Percentiles rank a stretch among this genome's conserved stretches.
These are phyloP conservation scores for Amia ocellicauda DNA, from an alignment of 2,113 vertebrate species.

Conservation along the genomic window DNA sequence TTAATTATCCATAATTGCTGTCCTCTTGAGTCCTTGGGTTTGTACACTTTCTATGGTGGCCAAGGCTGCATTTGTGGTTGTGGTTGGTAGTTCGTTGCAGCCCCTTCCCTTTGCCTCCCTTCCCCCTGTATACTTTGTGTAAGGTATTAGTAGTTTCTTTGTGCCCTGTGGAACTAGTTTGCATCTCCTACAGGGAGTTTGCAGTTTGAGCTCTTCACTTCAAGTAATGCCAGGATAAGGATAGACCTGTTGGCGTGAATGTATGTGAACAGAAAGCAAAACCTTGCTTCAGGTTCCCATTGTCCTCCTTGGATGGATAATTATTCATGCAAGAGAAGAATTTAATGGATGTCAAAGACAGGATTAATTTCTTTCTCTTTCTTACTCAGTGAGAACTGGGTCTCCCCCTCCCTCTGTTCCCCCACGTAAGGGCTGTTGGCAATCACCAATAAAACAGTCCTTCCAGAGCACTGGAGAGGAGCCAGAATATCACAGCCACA, in stretches of 20 bases:
- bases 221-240: too few relatives aligned
- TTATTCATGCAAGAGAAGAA: slow-evolving; percentile 22
- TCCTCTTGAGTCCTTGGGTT: not conserved
- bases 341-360: slow-evolving; percentile 20
- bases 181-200: not conserved
- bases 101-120: too few relatives aligned
- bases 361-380: slow-evolving; percentile 23
- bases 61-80: not conserved
- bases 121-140: too few relatives aligned
- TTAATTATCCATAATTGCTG: not conserved
- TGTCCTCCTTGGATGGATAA: slow-evolving; percentile 10
- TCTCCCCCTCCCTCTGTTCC: not conserved
- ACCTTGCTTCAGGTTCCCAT: not conserved
- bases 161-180: not conserved
- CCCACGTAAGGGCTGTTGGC: not conserved
- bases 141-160: too few relatives aligned
- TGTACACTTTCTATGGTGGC: not conserved
- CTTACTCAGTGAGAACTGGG: slow-evolving; percentile 12
- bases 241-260: not conserved
- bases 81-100: too few relatives aligned
- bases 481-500: not conserved
- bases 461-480: not conserved
- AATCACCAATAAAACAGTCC: slow-evolving; percentile 3
- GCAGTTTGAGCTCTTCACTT: too few relatives aligned
- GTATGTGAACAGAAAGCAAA: not conserved